phyloP scores from a whole-genome alignment of 2,797 vertebrate species.

The Hipposideros larvatus region DNA sequence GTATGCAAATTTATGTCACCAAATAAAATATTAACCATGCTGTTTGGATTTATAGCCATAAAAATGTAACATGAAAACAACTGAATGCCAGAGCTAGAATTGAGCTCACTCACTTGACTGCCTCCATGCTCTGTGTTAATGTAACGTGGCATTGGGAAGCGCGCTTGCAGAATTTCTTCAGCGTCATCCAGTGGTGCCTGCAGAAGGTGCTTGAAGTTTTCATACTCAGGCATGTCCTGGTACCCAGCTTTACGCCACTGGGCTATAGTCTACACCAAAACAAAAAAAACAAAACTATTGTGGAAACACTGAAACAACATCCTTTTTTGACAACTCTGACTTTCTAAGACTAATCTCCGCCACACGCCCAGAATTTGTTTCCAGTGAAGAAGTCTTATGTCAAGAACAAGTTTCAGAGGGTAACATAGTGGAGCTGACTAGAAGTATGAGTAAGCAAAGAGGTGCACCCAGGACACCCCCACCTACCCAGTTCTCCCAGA shows the following conservation, averaged over 20 bases:
- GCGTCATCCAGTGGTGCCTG: constrained; percentile 97
- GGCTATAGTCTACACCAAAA: constrained; percentile 92
- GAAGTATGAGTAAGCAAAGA: not conserved
- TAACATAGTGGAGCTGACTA: not conserved
- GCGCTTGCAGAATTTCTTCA: constrained; percentile 96
- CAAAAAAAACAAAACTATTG: constrained; percentile 26
- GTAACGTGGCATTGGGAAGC: constrained; percentile 98
- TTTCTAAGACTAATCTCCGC: not conserved
- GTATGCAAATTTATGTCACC: not conserved
- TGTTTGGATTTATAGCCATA: not conserved
- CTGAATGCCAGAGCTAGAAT: not conserved
- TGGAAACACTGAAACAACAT: not conserved
- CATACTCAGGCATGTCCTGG: constrained; percentile 98
- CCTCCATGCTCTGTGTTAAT: constrained; percentile 96
- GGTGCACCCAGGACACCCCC: not conserved
- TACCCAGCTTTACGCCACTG: constrained; percentile 98
- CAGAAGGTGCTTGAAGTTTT: constrained; percentile 98
- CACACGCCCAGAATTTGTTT: not conserved
- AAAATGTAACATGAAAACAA: not conserved
- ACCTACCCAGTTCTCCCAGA: not conserved
- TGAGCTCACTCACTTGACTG: constrained; percentile 88
- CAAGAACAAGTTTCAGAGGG: not conserved
- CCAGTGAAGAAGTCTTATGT: not conserved
- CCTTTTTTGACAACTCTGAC: not conserved
- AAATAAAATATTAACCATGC: not conserved